Conservation (phyloP, 2,797 vertebrate species). For the Philypnodon macrostomus region DNA sequence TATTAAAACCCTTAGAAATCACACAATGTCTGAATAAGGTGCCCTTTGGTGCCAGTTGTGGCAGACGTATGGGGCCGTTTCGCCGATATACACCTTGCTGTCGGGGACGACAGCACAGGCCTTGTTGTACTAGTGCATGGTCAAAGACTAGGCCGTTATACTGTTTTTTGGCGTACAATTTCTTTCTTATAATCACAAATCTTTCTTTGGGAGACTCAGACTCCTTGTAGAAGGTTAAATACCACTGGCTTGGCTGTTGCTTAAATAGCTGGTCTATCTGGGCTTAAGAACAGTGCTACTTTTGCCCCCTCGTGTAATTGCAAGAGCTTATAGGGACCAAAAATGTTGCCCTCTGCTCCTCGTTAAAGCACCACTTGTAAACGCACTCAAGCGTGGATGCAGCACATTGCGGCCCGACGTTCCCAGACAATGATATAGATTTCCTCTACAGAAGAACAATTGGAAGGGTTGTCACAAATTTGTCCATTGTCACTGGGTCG, state of each 20-base stretch:
- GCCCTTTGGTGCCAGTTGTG: too few relatives aligned
- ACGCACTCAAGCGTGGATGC: conserved; percentile 64
- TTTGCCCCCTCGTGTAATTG: conserved; percentile 67
- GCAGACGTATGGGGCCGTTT: too few relatives aligned
- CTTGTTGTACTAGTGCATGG: conserved; percentile 5
- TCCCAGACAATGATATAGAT: conserved; percentile 73
- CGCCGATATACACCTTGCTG: too few relatives aligned
- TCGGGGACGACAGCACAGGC: too few relatives aligned
- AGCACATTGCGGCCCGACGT: conserved; percentile 64
- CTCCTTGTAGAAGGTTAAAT: conserved; percentile 46
- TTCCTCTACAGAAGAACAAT: conserved; percentile 72
- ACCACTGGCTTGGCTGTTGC: conserved; percentile 34
- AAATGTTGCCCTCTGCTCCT: conserved; percentile 72
- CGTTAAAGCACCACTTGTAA: conserved; percentile 72
- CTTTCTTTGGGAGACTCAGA: conserved; percentile 41
- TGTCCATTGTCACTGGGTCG: conserved; percentile 71
- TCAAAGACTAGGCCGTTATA: conserved; percentile 26
- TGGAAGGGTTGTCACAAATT: conserved; percentile 75
- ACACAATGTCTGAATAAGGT: too few relatives aligned
- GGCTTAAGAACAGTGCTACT: conserved; percentile 59
- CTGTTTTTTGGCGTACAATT: conserved; percentile 35
- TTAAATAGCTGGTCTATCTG: conserved; percentile 32
- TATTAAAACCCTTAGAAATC: too few relatives aligned
- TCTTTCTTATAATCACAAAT: conserved; percentile 48
- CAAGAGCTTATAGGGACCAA: conserved; percentile 66